These are phyloP conservation scores for Xylota segnis DNA, from an alignment of 2,888 invertebrate genomes.

Conservation along the genomic window DNA sequence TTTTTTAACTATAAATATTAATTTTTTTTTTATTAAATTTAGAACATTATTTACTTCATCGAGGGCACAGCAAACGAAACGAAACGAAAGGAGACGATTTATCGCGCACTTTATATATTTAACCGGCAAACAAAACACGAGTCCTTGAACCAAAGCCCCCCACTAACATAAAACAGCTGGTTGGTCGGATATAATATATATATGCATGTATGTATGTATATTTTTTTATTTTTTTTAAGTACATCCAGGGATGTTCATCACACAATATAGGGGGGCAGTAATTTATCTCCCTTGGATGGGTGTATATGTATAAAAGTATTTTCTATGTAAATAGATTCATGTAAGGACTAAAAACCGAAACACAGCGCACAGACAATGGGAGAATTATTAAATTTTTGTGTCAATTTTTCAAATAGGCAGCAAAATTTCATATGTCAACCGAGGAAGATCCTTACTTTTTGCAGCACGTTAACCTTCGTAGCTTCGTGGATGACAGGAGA, in stretches of 20 bases:
- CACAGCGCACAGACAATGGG: slow-evolving; percentile 46
- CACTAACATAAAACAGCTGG: slow-evolving; percentile 48
- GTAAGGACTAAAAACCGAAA: slow-evolving; percentile 46
- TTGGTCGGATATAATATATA: slow-evolving; percentile 10
- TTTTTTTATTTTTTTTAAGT: slow-evolving; percentile 24
- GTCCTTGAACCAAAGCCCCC: slow-evolving; percentile 55
- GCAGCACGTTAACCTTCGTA: slow-evolving; percentile 12
- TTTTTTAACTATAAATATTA: slow-evolving; percentile 8
- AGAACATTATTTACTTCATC: slow-evolving; percentile 10
- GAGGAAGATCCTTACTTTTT: slow-evolving; percentile 26
- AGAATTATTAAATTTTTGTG: slow-evolving; percentile 66
- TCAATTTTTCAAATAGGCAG: slow-evolving; percentile 56
- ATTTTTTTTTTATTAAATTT: slow-evolving; percentile 26
- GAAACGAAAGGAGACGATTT: slow-evolving; percentile 10
- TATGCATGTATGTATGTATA: too few relatives aligned
- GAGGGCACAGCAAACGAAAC: too few relatives aligned
- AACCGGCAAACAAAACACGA: slow-evolving; percentile 52
- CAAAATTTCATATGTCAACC: slow-evolving; percentile 44
- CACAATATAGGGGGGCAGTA: slow-evolving; percentile 25
- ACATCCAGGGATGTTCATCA: slow-evolving; percentile 34
- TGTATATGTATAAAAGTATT: slow-evolving; percentile 37
- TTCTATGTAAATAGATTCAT: slow-evolving; percentile 58
- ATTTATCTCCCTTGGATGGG: slow-evolving; percentile 52
- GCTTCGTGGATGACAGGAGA: slow-evolving; percentile 27
- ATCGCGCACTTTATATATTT: slow-evolving; percentile 27